Base-by-base conservation (phyloP, 1,140 invertebrate genomes). In the Geopemphigus sp. region DNA sequence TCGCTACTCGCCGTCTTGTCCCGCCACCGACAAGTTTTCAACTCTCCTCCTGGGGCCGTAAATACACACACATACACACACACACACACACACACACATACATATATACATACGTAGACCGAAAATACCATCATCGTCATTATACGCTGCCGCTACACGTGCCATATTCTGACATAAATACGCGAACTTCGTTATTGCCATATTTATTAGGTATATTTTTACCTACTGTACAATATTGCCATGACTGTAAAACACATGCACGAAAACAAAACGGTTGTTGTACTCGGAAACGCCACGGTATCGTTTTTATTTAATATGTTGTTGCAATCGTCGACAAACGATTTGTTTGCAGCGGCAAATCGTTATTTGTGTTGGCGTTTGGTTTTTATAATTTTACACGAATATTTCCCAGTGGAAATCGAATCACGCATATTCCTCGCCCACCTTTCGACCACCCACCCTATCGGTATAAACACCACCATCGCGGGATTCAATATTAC, bases 321-420 rank as follows among this genome's bases (percentile, higher is more conserved):
- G 45, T 26, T 15, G 22, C 47, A 6, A n/a, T 45, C 14, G 32
- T 22, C 11, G 63, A 39, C 11, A 22, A 66, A 12, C 3, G 2
- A 26, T 47, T 68, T 68, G 39, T 26, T 47, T 22, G n/a, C 14
- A 22, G 14, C 45, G 45, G 0, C 1, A 22, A 68, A 68, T 10
- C 66, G 22, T 50, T 39, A 39, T 63, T n/a, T 32, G 61, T 63
- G 61, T 63, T 14, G 61, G 17, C 29, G 61, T 64, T 66, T n/a
- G n/a, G n/a, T n/a, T 68, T 68, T 50, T 39, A 39, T 39, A 39
- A 4, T 39, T 39, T 39, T 24, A 12, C 56, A 26, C 22, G 47
- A 59, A 26, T 59, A 26, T 59, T 59, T 68, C 45, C 66, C 66
- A 26, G 22, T 22, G 45, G 66, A 68, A 50, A 68, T 68, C 66